Evolutionary conservation across 2,888 invertebrate species (phyloP).

Genomic region (Nomada flava): DNA sequence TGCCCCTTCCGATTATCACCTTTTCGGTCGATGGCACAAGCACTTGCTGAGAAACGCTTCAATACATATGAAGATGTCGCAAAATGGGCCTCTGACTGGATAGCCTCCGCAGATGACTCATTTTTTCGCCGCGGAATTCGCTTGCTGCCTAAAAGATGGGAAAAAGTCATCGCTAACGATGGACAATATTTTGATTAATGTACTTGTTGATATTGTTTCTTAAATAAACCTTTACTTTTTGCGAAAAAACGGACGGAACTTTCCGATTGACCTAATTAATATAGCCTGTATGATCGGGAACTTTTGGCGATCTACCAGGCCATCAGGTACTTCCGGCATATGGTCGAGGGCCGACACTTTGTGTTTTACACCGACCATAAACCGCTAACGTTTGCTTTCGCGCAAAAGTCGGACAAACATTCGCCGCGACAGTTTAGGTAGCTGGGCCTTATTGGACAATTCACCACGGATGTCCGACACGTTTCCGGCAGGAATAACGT

Average conservation of each 20-base stretch:
- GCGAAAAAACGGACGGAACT: too few species aligned
- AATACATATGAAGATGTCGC: too few species aligned
- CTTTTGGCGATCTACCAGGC: slow-evolving; percentile 6
- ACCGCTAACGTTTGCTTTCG: not conserved
- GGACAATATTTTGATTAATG: not conserved
- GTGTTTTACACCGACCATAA: slow-evolving; percentile 7
- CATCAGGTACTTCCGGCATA: not conserved
- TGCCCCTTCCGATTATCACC: not conserved
- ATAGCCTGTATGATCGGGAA: slow-evolving; percentile 9
- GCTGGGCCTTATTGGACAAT: not conserved
- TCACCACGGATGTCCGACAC: slow-evolving; percentile 1
- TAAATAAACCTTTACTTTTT: too few species aligned
- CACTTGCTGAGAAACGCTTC: not conserved
- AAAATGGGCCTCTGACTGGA: not conserved
- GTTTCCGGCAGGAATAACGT: not conserved
- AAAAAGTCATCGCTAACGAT: not conserved
- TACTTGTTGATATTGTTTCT: too few species aligned
- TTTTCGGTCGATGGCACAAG: slow-evolving; percentile 5
- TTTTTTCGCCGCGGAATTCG: not conserved
- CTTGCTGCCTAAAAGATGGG: not conserved
- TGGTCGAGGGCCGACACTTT: not conserved
- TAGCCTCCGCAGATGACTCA: not conserved
- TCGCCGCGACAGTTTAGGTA: not conserved
- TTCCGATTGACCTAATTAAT: not conserved
- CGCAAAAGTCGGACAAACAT: not conserved